Evolutionary conservation across 2,113 vertebrate genomes (phyloP), one percentile per base, ranked within the genome.

Genomic region (Corapipo altera): DNA sequence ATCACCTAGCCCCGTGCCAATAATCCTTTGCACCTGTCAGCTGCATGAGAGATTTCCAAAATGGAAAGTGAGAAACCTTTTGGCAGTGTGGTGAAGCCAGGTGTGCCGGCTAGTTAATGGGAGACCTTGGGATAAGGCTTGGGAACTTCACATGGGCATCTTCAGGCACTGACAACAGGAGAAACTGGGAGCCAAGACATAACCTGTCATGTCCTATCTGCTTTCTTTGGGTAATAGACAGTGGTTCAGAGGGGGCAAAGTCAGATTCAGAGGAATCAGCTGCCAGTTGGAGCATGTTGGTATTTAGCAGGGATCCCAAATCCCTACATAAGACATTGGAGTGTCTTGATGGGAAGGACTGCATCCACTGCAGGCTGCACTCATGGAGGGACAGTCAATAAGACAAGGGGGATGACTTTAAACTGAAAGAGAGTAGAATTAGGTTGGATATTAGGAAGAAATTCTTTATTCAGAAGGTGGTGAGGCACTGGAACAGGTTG

Each of bases 341-440:
- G 11, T 18, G 11, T 46, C 37, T 59, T 30, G 28, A 9, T 69
- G 64, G 35, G 41, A 65, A 89, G 27, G 24, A 35, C 35, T 81
- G 59, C 1, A 2, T 33, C 76, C 3, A 1, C 37, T 67, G 23
- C 33, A 52, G 51, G 52, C 33, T 24, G 21, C 11, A 2, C 11
- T 86, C 2, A 0, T 5, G 19, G 46, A 16, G 11, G 33, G 15
- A 55, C 19, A 13, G 41, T 35, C 27, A 14, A 0, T 1, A 33
- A 43, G 32, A 27, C 13, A 80, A 80, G 11, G 4, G 21, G 32
- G 41, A 21, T 65, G 35, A 4, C 48, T 58, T 35, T 15, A 72
- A 49, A 3, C 1, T 35, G 51, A 22, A 65, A 88, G 32, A 88
- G 28, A 39, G 23, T 6, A 6, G 43, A 5, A 35, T 72, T 49